Conservation (phyloP, 2,888 invertebrate species). For the Ochropleura plecta region DNA sequence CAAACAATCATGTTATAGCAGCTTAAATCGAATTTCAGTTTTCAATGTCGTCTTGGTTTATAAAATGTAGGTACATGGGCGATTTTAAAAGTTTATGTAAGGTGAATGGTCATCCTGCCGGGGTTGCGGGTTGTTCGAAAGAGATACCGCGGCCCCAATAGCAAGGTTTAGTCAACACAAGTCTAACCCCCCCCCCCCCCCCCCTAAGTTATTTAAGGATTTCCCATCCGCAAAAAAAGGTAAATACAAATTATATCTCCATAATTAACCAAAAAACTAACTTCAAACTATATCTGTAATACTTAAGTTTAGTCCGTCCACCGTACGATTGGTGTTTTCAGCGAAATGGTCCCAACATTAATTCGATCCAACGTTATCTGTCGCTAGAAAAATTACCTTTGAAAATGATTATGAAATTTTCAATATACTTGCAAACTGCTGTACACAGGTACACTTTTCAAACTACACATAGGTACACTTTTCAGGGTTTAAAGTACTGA, state of each 20-base stretch:
- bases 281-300: too few species aligned
- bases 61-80: background rate
- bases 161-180: too few species aligned
- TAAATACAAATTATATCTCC: background rate
- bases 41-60: slow-evolving; percentile 7
- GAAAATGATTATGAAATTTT: background rate
- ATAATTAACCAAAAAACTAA: background rate
- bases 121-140: too few species aligned
- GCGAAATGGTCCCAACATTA: slow-evolving; percentile 1
- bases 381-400: background rate
- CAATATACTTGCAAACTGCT: too few species aligned
- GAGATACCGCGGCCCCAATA: too few species aligned
- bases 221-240: too few species aligned
- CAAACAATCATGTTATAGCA: background rate
- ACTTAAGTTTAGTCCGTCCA: background rate
- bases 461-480: too few species aligned
- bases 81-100: background rate
- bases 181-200: too few species aligned
- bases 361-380: background rate
- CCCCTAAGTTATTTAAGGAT: too few species aligned
- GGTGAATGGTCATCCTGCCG: too few species aligned
- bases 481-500: slow-evolving; percentile 1
- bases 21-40: slow-evolving; percentile 1
- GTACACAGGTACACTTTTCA: too few species aligned
- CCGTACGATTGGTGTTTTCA: background rate